These are phyloP conservation scores for Spheniscus mendiculus DNA, from an alignment of 2,113 vertebrate species.

Conservation along the genomic window DNA sequence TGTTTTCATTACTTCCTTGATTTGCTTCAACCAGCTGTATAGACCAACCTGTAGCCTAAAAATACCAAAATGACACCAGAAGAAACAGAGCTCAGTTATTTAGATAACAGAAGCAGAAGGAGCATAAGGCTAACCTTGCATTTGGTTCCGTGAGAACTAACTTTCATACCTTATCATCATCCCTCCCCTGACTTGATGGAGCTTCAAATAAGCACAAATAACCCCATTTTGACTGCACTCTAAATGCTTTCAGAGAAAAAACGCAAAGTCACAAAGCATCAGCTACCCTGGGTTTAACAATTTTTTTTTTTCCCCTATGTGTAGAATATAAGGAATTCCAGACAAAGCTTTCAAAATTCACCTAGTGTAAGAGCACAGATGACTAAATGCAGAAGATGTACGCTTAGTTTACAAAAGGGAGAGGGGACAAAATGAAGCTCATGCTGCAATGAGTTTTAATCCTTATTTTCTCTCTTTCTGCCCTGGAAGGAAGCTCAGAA, in stretches of 20 bases:
- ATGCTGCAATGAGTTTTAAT: not conserved
- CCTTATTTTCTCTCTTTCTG: not conserved
- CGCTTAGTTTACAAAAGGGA: not conserved
- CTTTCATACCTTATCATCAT: not conserved
- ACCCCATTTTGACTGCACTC: not conserved
- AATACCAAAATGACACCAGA: not conserved
- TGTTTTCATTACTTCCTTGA: constrained; percentile 43
- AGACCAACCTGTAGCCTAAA: constrained; percentile 49
- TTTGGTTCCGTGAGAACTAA: not conserved
- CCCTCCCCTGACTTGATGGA: not conserved
- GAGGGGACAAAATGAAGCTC: not conserved
- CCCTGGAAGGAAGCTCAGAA: not conserved
- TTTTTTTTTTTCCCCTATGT: not conserved
- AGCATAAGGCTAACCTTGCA: not conserved
- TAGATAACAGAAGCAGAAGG: not conserved
- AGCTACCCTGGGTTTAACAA: not conserved
- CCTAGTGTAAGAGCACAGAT: not conserved
- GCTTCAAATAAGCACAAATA: not conserved
- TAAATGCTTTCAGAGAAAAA: not conserved
- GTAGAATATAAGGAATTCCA: not conserved
- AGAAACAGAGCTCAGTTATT: constrained; percentile 31
- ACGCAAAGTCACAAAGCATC: not conserved
- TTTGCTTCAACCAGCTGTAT: constrained; percentile 60
- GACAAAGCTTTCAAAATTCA: not conserved
- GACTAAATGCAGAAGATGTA: not conserved